Base-by-base conservation (phyloP, 2,888 invertebrate species). In the Clusia tigrina region DNA sequence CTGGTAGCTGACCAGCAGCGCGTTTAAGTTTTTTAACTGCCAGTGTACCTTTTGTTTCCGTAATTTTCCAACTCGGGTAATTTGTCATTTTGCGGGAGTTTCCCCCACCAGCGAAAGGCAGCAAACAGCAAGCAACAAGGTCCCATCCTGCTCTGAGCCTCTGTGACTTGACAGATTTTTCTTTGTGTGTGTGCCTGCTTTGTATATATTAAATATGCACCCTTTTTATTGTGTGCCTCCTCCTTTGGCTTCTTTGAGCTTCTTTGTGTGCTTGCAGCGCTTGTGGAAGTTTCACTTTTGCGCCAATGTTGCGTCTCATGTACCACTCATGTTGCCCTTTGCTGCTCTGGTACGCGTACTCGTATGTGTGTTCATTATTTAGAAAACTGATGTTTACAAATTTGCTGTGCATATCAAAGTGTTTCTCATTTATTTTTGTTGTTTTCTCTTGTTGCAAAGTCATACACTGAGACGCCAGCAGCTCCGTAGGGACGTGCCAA, bases 171-270 rank as follows among this genome's bases (percentile, higher is more conserved):
- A 32, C 6, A 32, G 6, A 32, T 32, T 32, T 12, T 32, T 60
- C n/a, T n/a, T n/a, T n/a, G n/a, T n/a, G n/a, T n/a, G n/a, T n/a
- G n/a, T n/a, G n/a, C n/a, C n/a, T n/a, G n/a, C n/a, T n/a, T 24
- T 46, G 38, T 26, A 23, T n/a, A 53, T 58, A 67, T 67, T 65
- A 65, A 65, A 65, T 63, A 67, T 67, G 65, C 67, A 67, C 67
- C 67, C 67, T 54, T 65, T 65, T 64, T 59, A 38, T n/a, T 58
- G 53, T n/a, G n/a, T n/a, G n/a, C n/a, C n/a, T n/a, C n/a, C n/a
- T n/a, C n/a, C n/a, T n/a, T n/a, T n/a, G n/a, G n/a, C n/a, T n/a
- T n/a, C n/a, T n/a, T n/a, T n/a, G n/a, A n/a, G n/a, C n/a, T n/a
- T n/a, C n/a, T 54, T 54, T 26, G 25, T 59, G 25, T 48, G 37